These are phyloP conservation scores for Melieria picta DNA, from an alignment of 2,888 invertebrate genomes.

Conservation along the genomic window DNA sequence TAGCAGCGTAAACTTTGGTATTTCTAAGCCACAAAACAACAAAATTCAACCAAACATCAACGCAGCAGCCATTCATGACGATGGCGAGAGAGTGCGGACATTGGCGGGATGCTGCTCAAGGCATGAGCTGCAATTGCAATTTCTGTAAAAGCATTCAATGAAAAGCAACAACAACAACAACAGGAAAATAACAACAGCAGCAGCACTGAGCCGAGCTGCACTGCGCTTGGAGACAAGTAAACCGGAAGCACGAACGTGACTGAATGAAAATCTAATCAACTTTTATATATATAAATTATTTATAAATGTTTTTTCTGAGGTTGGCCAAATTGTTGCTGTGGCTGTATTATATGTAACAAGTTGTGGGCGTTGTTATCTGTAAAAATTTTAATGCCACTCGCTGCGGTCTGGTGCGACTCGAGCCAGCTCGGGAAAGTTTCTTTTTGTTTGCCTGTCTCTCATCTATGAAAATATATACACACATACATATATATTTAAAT, in stretches of 20 bases:
- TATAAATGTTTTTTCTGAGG: slow-evolving; percentile 34
- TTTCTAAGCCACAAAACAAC: no score
- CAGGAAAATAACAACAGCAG: neutral
- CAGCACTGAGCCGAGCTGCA: neutral
- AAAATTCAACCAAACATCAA: neutral
- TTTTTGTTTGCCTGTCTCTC: no score
- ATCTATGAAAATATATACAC: no score
- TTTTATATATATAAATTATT: slow-evolving; percentile 57
- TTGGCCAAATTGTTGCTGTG: no score
- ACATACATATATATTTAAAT: no score
- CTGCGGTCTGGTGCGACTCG: no score
- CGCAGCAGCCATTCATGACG: neutral
- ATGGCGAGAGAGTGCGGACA: neutral
- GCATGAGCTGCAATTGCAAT: neutral
- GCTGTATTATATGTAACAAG: no score
- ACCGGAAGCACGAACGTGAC: slow-evolving; percentile 53
- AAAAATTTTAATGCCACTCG: no score
- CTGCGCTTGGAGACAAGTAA: neutral
- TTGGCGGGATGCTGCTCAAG: no score
- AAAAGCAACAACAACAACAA: neutral
- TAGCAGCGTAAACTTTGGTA: no score
- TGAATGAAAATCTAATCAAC: slow-evolving; percentile 59
- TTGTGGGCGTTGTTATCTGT: no score
- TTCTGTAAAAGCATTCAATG: slow-evolving; percentile 6
- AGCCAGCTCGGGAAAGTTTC: no score